Evolutionary conservation across 2,113 vertebrate genomes (phyloP), one percentile per base, ranked within the genome.

Genomic region (Lathamus discolor): DNA sequence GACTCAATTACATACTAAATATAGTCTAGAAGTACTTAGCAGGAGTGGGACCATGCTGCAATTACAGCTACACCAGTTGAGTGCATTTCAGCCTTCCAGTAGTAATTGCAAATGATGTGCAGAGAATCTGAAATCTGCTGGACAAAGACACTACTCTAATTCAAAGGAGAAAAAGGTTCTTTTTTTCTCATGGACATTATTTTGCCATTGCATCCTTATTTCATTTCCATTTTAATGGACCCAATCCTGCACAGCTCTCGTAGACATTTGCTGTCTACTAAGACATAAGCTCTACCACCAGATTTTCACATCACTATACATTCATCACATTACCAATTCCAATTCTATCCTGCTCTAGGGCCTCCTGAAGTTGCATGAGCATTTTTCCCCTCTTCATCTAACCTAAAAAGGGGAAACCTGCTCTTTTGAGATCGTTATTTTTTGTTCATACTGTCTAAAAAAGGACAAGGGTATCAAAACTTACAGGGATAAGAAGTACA

Each of bases 221-320:
- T 54, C 31, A 62, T 35, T 22, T 63, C 7, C 20, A 24, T 73
- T 88, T 86, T 68, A 81, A 64, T 33, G 27, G 11, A 68, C 10
- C 8, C 19, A 9, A 2, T 69, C 33, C n/a, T 62, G 7, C 43
- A 35, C 35, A 43, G 43, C 27, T 83, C 37, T 62, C 35, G 12
- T 20, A 76, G 62, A 39, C 7, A 8, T 62, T 67, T 54, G 15
- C 1, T 67, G 64, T 44, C 64, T 78, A 39, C 4, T 17, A 83
- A 62, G 33, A 70, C 9, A 4, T 8, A 12, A 67, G 44, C 16
- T 76, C 43, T 44, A 61, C 37, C 31, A 79, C 39, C 18, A 43
- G 7, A 66, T 77, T 61, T 55, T 62, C 39, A 57, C 0, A 0
- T 5, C 5, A 31, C 22, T 4, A 1, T 20, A 33, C 17, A 16